Base-by-base conservation (phyloP, 2,888 invertebrate species). In the Eupithecia tripunctaria region DNA sequence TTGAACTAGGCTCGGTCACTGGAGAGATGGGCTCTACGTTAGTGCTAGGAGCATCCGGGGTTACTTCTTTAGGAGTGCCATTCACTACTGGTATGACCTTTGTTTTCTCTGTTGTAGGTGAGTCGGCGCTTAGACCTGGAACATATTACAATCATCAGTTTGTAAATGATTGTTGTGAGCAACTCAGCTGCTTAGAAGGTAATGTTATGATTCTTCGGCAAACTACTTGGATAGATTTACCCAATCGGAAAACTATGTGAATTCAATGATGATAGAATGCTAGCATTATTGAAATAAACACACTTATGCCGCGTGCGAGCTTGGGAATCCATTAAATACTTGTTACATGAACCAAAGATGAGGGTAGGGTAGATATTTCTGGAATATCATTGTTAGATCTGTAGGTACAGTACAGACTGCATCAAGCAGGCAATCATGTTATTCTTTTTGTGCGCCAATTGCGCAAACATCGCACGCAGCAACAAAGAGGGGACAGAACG, bases 381-480 rank as follows among this genome's bases (percentile, higher is more conserved):
- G 60, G 69, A 76, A 74, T 68, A 59, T 59, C 47, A 41, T 69
- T 56, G 51, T 63, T 62, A 62, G 15, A 60, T 60, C 62, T 36
- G 41, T 21, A 21, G 7, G n/a, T n/a, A 47, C 47, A 70, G 47
- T 47, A 10, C 15, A 70, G 18, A 29, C 47, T 38, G 27, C 68
- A 38, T 41, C 70, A 68, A 65, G n/a, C 15, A 41, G 67, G 32
- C 47, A 41, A 47, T 25, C n/a, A 56, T 64, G 68, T 67, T 60
- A 64, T 63, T 77, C 75, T 79, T 84, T 77, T 85, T 79, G 79
- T 81, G 71, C 56, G 67, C 70, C 76, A 80, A 83, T 86, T 86
- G 79, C 82, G 86, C 84, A 85, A 83, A 82, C 81, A 80, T 77
- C 77, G 76, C 84, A 81, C 80, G 79, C 78, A 78, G 74, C 81